phyloP scores from a whole-genome alignment of 2,113 vertebrate genomes.

The Tamias sibiricus region DNA sequence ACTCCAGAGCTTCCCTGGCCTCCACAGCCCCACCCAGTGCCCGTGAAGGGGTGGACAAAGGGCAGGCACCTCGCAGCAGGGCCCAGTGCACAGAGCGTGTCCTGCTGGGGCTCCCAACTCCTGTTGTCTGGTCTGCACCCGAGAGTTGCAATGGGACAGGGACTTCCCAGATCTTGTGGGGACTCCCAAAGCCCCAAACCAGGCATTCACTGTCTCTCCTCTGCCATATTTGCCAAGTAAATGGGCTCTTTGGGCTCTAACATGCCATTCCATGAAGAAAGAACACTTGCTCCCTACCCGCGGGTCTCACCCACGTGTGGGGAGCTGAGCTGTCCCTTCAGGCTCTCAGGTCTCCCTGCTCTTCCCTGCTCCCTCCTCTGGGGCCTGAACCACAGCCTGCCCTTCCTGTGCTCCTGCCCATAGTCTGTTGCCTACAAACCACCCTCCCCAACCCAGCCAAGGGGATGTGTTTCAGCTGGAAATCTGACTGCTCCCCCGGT shows the following conservation, averaged over 20 bases:
- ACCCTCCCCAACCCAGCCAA: background rate
- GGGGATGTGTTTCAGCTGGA: background rate
- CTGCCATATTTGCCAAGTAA: background rate
- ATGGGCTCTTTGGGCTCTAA: background rate
- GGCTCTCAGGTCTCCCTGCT: fast-evolving
- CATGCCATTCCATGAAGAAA: background rate
- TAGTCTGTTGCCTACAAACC: background rate
- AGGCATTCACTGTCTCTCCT: background rate
- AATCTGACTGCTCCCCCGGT: background rate
- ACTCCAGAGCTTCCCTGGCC: background rate
- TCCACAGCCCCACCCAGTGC: background rate
- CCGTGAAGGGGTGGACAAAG: background rate
- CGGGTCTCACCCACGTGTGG: fast-evolving
- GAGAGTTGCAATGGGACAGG: background rate
- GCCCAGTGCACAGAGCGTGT: fast-evolving
- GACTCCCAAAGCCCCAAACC: background rate
- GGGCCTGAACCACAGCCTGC: no score
- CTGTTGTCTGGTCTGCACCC: background rate
- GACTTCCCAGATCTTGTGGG: background rate
- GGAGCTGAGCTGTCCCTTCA: no score
- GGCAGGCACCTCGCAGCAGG: fast-evolving
- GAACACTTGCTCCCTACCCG: fast-evolving
- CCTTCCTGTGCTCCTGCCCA: background rate
- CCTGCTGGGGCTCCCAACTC: background rate
- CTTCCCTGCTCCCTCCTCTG: background rate